phyloP scores from a whole-genome alignment of 2,797 vertebrate species.

The Mormyrus hasselquistii region DNA sequence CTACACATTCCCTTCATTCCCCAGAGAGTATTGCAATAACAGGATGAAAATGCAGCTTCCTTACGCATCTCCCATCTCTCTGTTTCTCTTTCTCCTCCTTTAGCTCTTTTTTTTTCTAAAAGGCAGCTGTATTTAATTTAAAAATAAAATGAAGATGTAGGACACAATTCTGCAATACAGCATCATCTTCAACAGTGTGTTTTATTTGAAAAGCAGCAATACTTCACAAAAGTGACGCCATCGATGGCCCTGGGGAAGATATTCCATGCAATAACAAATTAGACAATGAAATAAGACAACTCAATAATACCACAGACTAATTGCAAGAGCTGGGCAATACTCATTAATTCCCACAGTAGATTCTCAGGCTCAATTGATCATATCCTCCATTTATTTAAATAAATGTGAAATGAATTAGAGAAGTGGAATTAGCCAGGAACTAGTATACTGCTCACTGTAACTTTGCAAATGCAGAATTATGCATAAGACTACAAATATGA shows the following conservation, averaged over 20 bases:
- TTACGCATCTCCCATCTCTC: neutral
- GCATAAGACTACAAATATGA: neutral
- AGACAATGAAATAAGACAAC: conserved; percentile 64
- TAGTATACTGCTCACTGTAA: conserved; percentile 27
- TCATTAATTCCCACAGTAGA: conserved; percentile 59
- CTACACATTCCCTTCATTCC: neutral
- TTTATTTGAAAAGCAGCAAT: conserved; percentile 42
- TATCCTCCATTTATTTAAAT: conserved; percentile 54
- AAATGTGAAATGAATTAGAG: conserved; percentile 41
- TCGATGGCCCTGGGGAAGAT: conserved; percentile 50
- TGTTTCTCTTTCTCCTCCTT: neutral
- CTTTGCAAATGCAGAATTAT: neutral
- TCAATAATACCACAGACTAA: conserved; percentile 61
- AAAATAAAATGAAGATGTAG: conserved; percentile 20
- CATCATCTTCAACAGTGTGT: conserved; percentile 9
- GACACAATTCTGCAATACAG: conserved; percentile 15
- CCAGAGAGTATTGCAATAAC: conserved; percentile 1
- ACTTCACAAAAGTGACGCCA: conserved; percentile 43
- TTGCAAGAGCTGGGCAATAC: conserved; percentile 49
- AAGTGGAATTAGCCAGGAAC: conserved; percentile 35
- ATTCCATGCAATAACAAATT: conserved; percentile 62
- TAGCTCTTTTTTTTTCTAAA: neutral
- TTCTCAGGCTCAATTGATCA: conserved; percentile 56
- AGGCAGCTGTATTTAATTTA: neutral
- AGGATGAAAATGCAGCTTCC: conserved; percentile 12